These are phyloP conservation scores for Eupithecia tripunctaria DNA, from an alignment of 2,888 invertebrate species.

Conservation along the genomic window DNA sequence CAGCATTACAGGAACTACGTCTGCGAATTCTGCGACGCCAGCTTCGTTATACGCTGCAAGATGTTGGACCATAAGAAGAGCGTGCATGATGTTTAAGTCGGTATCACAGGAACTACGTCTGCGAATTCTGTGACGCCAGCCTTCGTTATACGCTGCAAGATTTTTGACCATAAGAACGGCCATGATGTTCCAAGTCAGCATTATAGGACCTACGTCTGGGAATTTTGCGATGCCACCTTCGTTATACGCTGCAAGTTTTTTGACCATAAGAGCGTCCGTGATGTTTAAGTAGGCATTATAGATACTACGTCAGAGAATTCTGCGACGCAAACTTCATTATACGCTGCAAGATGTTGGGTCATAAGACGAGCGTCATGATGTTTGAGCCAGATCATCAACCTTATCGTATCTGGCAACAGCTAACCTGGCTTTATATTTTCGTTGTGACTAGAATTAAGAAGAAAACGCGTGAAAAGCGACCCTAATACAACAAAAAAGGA, in stretches of 20 bases:
- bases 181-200: conserved; percentile 56
- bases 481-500: too few species aligned
- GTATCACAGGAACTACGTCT: conserved; percentile 67
- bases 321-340: conserved; percentile 57
- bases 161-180: conserved; percentile 63
- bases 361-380: too few species aligned
- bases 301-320: too few species aligned
- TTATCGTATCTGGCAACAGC: too few species aligned
- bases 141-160: conserved; percentile 57
- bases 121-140: conserved; percentile 65
- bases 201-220: conserved; percentile 69
- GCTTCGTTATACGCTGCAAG: conserved; percentile 57
- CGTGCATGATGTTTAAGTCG: conserved; percentile 54
- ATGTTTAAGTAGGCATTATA: too few species aligned
- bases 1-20: conserved; percentile 69
- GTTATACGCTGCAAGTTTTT: conserved; percentile 58
- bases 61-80: conserved; percentile 63
- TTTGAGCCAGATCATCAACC: too few species aligned
- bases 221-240: conserved; percentile 63
- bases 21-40: conserved; percentile 67
- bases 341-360: conserved; percentile 56
- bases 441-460: too few species aligned
- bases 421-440: too few species aligned
- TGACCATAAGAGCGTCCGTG: too few species aligned
- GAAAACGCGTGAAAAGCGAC: too few species aligned